phyloP scores from a whole-genome alignment of 2,888 invertebrate species.

The Hololepta plana region DNA sequence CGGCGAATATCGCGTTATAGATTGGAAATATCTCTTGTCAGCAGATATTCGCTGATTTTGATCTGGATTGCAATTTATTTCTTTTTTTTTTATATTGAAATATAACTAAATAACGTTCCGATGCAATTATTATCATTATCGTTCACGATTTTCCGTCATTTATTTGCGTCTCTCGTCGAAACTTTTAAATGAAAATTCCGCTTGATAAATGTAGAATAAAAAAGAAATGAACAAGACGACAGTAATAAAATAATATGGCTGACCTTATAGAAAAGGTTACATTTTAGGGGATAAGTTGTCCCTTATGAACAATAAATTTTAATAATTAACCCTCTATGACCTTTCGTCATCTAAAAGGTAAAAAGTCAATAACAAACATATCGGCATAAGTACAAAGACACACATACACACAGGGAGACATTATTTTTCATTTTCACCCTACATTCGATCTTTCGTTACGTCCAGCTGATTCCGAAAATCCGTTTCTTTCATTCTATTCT shows the following conservation, averaged over 20 bases:
- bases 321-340: constrained; percentile 26
- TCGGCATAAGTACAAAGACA: no score
- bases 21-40: constrained; percentile 22
- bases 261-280: constrained; percentile 25
- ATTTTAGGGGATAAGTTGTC: constrained; percentile 26
- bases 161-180: not conserved
- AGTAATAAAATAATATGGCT: constrained; percentile 13
- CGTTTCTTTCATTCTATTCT: no score
- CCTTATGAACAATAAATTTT: constrained; percentile 25
- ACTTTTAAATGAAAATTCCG: not conserved
- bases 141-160: constrained; percentile 6
- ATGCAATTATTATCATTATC: no score
- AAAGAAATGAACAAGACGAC: not conserved
- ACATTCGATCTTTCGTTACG: no score
- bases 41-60: constrained; percentile 17
- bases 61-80: constrained; percentile 6
- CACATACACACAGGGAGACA: no score
- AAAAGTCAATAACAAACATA: constrained; percentile 15
- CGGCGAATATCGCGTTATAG: constrained; percentile 18
- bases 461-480: no score
- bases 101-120: not conserved
- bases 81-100: not conserved
- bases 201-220: constrained; percentile 1
- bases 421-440: no score
- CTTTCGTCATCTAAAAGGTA: constrained; percentile 21